Conservation (phyloP, 2,797 vertebrate genomes). For the Sebastes goodei region DNA sequence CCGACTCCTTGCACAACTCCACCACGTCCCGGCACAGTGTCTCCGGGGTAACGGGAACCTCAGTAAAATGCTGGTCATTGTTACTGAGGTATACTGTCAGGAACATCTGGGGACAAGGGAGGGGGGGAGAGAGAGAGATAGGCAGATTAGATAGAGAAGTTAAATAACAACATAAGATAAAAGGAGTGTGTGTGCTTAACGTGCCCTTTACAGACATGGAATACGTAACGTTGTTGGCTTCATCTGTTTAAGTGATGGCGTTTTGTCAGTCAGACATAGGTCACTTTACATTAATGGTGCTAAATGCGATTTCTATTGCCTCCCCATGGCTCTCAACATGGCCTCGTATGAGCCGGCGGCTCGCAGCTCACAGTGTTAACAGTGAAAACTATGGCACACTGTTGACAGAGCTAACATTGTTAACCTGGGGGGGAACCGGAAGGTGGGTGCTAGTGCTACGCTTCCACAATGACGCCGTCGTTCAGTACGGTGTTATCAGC, state of each 20-base stretch:
- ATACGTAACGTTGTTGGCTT: not conserved
- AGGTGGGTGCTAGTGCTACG: too few relatives aligned
- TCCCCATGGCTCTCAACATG: too few relatives aligned
- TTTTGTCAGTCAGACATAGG: not conserved
- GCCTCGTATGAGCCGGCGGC: too few relatives aligned
- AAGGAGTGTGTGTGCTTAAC: not conserved
- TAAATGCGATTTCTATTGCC: too few relatives aligned
- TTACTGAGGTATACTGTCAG: slow-evolving; percentile 99
- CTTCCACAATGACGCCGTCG: too few relatives aligned
- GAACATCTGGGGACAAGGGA: slow-evolving; percentile 87
- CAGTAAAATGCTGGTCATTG: slow-evolving; percentile 98
- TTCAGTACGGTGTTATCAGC: too few relatives aligned
- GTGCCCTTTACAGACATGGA: not conserved
- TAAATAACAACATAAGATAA: slow-evolving; percentile 5
- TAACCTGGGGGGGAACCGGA: too few relatives aligned
- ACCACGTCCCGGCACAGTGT: slow-evolving; percentile 94
- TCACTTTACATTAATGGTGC: not conserved
- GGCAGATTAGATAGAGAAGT: slow-evolving; percentile 8
- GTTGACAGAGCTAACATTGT: too few relatives aligned
- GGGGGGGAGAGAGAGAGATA: not conserved
- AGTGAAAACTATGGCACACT: too few relatives aligned
- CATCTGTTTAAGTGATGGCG: not conserved
- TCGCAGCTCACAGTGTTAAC: too few relatives aligned
- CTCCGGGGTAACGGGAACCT: slow-evolving; percentile 96
- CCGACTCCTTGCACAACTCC: slow-evolving; percentile 95